Evolutionary conservation across 2,888 invertebrate species (phyloP).

Genomic region (Schizaphis graminum): DNA sequence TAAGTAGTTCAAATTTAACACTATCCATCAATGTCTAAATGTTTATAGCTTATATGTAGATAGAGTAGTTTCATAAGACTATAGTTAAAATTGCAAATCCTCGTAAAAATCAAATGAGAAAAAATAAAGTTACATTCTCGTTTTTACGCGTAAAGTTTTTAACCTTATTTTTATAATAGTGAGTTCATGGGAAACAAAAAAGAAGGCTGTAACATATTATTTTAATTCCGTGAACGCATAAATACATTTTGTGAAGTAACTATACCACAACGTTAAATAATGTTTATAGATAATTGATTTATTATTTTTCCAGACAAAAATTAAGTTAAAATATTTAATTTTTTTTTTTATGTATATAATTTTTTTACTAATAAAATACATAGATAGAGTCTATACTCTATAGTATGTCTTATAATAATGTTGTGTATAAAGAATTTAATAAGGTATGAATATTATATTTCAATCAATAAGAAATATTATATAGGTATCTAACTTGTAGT

Average conservation of each 20-base stretch:
- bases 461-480: neutral
- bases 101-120: constrained; percentile 50
- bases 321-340: neutral
- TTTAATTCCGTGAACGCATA: neutral
- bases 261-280: neutral
- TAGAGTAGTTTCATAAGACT: neutral
- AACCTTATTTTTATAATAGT: constrained; percentile 27
- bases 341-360: neutral
- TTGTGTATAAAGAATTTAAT: neutral
- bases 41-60: constrained; percentile 15
- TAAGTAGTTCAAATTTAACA: constrained; percentile 21
- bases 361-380: neutral
- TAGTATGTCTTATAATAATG: neutral
- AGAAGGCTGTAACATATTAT: neutral
- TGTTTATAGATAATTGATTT: neutral
- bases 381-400: neutral
- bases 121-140: constrained; percentile 5
- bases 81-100: constrained; percentile 25
- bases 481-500: neutral
- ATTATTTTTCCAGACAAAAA: neutral
- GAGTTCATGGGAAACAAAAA: neutral
- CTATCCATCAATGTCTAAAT: constrained; percentile 36
- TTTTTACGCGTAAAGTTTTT: constrained; percentile 45
- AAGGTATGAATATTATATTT: neutral
- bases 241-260: neutral